Evolutionary conservation across 2,888 invertebrate species (phyloP).

Genomic region (Rambutsinella grinnellia): DNA sequence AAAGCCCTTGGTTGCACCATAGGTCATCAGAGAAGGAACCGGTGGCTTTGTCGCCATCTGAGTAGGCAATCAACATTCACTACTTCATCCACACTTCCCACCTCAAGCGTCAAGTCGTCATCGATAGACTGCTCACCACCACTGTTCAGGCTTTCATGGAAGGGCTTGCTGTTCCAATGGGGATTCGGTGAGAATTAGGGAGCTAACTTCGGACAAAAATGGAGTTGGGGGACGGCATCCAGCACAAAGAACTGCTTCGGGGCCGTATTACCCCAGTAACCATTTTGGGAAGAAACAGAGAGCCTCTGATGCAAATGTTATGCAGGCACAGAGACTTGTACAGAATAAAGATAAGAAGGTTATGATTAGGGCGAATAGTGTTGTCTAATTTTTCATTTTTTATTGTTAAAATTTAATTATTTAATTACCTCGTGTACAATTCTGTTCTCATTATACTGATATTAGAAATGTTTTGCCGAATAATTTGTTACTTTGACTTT

Average conservation of each 20-base stretch:
- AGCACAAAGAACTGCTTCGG: conserved; percentile 62
- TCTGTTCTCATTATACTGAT: too few relatives aligned
- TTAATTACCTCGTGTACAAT: too few relatives aligned
- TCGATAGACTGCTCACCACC: conserved; percentile 28
- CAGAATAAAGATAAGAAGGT: conserved; percentile 59
- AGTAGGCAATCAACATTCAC: conserved; percentile 78
- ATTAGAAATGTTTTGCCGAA: too few relatives aligned
- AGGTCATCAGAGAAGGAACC: conserved; percentile 67
- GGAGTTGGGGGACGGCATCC: conserved; percentile 54
- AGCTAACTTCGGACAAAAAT: conserved; percentile 55
- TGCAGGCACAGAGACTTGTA: conserved; percentile 52
- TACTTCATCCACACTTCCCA: conserved; percentile 72
- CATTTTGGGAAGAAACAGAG: conserved; percentile 61
- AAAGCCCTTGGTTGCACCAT: conserved; percentile 71
- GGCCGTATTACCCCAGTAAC: conserved; percentile 64
- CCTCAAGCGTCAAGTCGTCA: conserved; percentile 65
- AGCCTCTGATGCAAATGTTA: conserved; percentile 60
- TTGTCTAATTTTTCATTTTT: conserved; percentile 59
- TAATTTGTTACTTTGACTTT: too few relatives aligned
- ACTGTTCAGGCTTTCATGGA: conserved; percentile 36
- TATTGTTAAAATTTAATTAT: too few relatives aligned
- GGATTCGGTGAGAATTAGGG: conserved; percentile 63
- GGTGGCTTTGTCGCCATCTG: conserved; percentile 69
- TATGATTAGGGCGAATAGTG: conserved; percentile 66
- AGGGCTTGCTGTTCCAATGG: conserved; percentile 56